Base-by-base conservation (phyloP, 2,113 vertebrate species). In the Ammodytes marinus region DNA sequence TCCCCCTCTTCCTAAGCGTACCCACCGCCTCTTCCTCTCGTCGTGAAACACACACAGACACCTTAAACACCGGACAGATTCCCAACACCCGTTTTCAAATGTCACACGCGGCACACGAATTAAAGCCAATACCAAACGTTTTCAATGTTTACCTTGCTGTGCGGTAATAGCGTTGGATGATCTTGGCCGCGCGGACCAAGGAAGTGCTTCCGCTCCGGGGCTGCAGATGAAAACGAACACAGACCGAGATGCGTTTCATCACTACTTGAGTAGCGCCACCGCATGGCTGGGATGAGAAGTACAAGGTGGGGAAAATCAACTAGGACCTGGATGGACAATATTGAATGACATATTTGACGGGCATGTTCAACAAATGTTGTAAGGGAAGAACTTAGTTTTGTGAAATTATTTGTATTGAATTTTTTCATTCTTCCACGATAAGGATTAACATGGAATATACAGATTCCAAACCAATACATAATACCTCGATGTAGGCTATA, bases 201-300 rank as follows among this genome's bases (percentile, higher is more conserved):
- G 69, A 86, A 71, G 81, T 74, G 80, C 93, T 95, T 95, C 95
- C 94, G 90, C 58, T 85, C 50, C 55, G 61, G 43, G 37, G 17
- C 46, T 1, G 63, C 12, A 27, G 35, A 35, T 0, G 53, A 74
- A 69, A 72, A 63, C 54, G 50, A 74, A 69, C 69, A 63, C 54
- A 46, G 47, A 43, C 40, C 40, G 81, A n/a, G 12, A 1, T 2
- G 67, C 8, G 49, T 84, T 70, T 84, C 19, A 55, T 37, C 0
- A 0, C 5, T 8, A 43, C 15, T 70, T 8, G 68, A 73, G 69
- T 9, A 39, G 75, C 90, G 90, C 86, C 90, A 7, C 14, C 69
- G 0, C 0, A 13, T 17, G 93, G 80, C 0, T 60, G 10, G 6
- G 0, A 0, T 1, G 0, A 42, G 78, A 74, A 85, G 2, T 0